Conservation (phyloP, 2,797 vertebrate genomes). For the Hippocampus kuda region DNA sequence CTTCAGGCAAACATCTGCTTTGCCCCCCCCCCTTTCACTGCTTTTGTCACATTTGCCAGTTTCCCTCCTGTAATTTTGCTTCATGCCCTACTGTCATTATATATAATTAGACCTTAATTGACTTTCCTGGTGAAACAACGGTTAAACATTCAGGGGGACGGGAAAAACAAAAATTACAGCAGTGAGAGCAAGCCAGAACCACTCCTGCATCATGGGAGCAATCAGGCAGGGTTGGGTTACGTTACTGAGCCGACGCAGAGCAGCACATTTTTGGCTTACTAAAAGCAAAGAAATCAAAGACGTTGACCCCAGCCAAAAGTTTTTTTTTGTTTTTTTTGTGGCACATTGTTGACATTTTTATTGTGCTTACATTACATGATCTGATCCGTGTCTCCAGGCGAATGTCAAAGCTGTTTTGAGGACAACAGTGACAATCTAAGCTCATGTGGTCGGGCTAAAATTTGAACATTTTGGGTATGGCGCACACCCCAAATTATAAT, state of each 20-base stretch:
- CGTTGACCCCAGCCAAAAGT: neutral
- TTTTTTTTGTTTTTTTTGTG: neutral
- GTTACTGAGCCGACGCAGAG: conserved; percentile 29
- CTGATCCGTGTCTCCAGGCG: neutral
- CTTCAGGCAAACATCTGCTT: too few species aligned
- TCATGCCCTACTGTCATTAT: conserved; percentile 9
- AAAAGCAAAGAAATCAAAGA: conserved; percentile 35
- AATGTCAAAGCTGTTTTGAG: neutral
- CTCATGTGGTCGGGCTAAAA: neutral
- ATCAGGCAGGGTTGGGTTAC: conserved; percentile 34
- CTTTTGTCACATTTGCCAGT: neutral
- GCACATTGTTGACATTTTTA: neutral
- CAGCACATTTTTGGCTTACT: conserved; percentile 30
- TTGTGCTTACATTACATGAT: neutral
- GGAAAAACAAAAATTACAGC: neutral
- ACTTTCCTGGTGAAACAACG: conserved; percentile 12
- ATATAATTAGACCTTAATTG: conserved; percentile 16
- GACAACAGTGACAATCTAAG: neutral
- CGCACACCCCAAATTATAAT: neutral
- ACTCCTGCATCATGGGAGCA: conserved; percentile 47
- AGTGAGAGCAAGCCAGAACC: conserved; percentile 13
- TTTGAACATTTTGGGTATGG: neutral
- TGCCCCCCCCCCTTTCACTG: neutral
- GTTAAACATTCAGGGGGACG: neutral
- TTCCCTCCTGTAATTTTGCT: neutral